These are phyloP conservation scores for Rhodophaea formosa DNA, from an alignment of 2,888 invertebrate genomes.

Conservation along the genomic window DNA sequence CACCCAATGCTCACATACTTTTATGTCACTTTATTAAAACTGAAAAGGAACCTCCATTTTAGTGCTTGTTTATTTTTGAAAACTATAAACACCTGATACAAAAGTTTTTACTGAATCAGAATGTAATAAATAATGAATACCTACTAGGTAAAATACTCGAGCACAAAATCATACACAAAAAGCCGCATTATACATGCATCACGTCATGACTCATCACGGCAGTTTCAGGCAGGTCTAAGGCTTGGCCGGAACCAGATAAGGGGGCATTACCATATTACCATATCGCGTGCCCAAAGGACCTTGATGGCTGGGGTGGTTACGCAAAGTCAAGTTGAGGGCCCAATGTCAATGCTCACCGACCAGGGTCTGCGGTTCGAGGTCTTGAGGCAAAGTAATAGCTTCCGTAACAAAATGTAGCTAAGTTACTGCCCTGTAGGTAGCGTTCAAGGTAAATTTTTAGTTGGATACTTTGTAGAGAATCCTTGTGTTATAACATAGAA, in stretches of 20 bases:
- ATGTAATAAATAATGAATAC: too few species aligned
- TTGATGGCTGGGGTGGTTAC: conserved; percentile 41
- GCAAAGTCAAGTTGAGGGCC: conserved; percentile 39
- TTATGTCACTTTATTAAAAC: too few species aligned
- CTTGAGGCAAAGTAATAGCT: conserved; percentile 28
- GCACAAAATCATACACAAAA: too few species aligned
- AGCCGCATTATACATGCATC: neutral
- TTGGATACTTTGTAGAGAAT: too few species aligned
- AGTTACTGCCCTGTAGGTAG: neutral
- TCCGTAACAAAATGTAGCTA: neutral
- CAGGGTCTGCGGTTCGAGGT: conserved; percentile 23
- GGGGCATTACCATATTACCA: conserved; percentile 48
- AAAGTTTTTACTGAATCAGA: too few species aligned
- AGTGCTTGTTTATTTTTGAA: too few species aligned
- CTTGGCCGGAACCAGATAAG: conserved; percentile 47
- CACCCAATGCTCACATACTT: too few species aligned
- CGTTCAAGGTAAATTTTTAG: too few species aligned
- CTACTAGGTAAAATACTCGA: too few species aligned
- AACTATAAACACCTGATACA: too few species aligned
- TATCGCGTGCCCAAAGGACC: conserved; percentile 60
- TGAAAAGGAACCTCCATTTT: too few species aligned
- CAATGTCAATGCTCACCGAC: conserved; percentile 43
- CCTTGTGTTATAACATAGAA: too few species aligned
- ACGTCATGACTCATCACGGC: conserved; percentile 35
- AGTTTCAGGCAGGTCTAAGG: conserved; percentile 31